Base-by-base conservation (phyloP, 2,113 vertebrate genomes). In the Solea senegalensis region DNA sequence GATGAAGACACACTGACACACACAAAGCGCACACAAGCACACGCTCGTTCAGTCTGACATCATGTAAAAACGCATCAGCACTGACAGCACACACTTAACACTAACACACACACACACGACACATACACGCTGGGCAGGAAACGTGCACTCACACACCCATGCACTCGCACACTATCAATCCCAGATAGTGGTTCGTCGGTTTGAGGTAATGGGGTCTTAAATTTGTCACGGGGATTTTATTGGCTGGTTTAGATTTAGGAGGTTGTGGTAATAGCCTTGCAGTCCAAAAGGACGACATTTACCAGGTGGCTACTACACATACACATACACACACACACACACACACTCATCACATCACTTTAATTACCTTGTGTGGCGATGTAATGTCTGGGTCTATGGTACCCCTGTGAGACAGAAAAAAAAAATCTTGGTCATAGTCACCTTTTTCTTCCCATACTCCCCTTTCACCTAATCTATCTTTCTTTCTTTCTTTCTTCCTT, bases 361-460 rank as follows among this genome's bases (percentile, higher is more conserved):
- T 78, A 82, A 83, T 89, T 88, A 92, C 90, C 89, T 88, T 92
- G 90, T 44, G 89, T 90, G 82, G 89, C 90, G 78, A 91, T 90
- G 85, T 91, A 91, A 86, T 91, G 90, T 86, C 90, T 82, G 78
- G 90, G 90, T 85, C 89, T 76, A 5, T 90, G 89, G 80, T 91
- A 91, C 0, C 90, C 90, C 89, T 91, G 86, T 27, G 68, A 83
- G 69, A 86, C 48, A 75, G 77, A 68, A n/a, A 83, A 16, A 79
- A 26, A 1, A 52, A 55, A 62, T 27, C 46, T 71, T 51, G 15
- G 26, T 64, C 65, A 48, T 13, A 57, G 21, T 13, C 9, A 3
- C 63, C n/a, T 49, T 48, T 66, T 21, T 28, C 26, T 34, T n/a
- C 4, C 34, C 34, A n/a, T 11, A 62, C 40, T 60, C 8, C 10